Percentiles rank a stretch among this genome's conserved stretches.
These are phyloP conservation scores for Synanceia verrucosa DNA, from an alignment of 2,797 vertebrate genomes.

Conservation along the genomic window DNA sequence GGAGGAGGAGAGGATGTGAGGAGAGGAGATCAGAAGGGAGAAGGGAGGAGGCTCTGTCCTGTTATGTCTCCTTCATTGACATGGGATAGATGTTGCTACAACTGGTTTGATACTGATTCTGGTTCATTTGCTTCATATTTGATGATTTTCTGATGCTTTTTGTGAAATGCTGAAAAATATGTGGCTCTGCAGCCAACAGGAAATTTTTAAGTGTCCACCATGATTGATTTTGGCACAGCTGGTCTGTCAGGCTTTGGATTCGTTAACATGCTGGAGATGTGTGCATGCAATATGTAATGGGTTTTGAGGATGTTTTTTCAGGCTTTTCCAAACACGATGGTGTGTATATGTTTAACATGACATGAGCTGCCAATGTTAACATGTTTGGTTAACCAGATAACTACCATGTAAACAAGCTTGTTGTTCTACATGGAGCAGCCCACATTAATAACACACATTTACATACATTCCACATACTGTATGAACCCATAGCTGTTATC, in stretches of 20 bases:
- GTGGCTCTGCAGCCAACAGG: not conserved
- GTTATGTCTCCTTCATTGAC: slow-evolving; percentile 16
- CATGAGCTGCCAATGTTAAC: not conserved
- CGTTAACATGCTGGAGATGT: not conserved
- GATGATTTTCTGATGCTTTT: not conserved
- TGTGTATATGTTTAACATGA: no score
- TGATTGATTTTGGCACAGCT: not conserved
- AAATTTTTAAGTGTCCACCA: not conserved
- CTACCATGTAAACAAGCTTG: not conserved
- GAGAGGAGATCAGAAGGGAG: slow-evolving; percentile 16
- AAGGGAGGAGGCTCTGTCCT: slow-evolving; percentile 13
- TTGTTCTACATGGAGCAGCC: not conserved
- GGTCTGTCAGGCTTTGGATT: not conserved
- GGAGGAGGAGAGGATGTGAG: slow-evolving; percentile 21
- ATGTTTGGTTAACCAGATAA: not conserved
- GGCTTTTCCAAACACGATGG: not conserved
- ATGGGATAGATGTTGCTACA: not conserved
- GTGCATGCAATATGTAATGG: not conserved
- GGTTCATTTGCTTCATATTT: not conserved
- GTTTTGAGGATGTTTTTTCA: not conserved
- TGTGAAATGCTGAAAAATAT: not conserved
- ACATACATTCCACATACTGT: no score
- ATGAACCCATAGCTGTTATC: not conserved
- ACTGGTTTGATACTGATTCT: slow-evolving; percentile 7
- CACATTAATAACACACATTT: slow-evolving; percentile 9